phyloP scores from a whole-genome alignment of 2,113 vertebrate genomes.

The Zapus hudsonius region DNA sequence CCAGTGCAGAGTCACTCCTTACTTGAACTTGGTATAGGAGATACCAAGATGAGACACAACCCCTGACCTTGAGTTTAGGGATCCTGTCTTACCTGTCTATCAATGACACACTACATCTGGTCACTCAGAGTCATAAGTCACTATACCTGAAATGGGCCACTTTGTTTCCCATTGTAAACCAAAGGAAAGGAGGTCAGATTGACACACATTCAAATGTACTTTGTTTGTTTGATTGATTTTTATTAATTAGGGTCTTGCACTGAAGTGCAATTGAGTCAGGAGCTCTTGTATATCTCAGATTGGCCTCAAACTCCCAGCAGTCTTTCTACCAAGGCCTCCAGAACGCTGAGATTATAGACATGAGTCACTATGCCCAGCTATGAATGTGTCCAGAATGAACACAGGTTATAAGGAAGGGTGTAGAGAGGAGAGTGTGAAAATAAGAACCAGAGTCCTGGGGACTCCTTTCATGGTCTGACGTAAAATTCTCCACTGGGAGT shows the following conservation, averaged over 20 bases:
- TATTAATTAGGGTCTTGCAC: background rate
- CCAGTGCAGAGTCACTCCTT: constrained; percentile 14
- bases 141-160: background rate
- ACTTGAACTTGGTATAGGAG: background rate
- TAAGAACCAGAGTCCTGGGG: background rate
- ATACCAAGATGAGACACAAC: background rate
- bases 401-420: background rate
- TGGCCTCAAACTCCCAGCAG: too few relatives aligned
- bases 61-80: background rate
- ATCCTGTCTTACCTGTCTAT: background rate
- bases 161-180: background rate
- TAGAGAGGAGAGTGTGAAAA: background rate
- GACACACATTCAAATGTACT: background rate
- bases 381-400: background rate
- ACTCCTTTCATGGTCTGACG: background rate
- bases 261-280: background rate
- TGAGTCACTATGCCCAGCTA: background rate
- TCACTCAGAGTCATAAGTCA: background rate
- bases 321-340: too few relatives aligned
- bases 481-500: background rate
- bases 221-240: background rate
- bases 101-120: background rate
- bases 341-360: background rate
- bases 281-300: background rate
- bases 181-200: background rate